Conservation (phyloP, 2,113 vertebrate genomes). For the Thalassarche chlororhynchos region DNA sequence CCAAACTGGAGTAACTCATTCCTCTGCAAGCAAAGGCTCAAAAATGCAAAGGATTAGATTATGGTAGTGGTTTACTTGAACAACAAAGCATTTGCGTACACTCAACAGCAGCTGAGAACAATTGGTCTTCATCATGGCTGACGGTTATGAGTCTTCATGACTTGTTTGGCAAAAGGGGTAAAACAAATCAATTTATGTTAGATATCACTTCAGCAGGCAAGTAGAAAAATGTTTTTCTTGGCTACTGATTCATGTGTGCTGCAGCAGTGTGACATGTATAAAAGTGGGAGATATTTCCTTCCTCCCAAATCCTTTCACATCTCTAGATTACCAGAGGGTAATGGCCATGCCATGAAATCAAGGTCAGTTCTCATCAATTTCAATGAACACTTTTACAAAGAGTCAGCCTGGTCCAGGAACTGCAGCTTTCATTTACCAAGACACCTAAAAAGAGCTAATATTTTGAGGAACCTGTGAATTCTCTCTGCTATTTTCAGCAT, state of each 20-base stretch:
- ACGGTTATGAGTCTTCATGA: neutral
- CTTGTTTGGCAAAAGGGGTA: neutral
- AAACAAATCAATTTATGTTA: neutral
- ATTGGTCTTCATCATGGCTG: neutral
- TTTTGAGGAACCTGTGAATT: conserved; percentile 33
- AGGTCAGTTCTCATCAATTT: conserved; percentile 47
- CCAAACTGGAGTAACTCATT: neutral
- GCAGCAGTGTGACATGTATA: neutral
- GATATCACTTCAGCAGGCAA: neutral
- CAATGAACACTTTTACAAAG: neutral
- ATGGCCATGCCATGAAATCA: conserved; percentile 12
- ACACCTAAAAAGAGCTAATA: conserved; percentile 4
- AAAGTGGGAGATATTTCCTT: neutral
- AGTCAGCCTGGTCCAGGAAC: neutral
- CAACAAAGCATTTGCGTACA: neutral
- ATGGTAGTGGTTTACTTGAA: neutral
- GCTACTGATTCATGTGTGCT: neutral
- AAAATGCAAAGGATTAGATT: neutral
- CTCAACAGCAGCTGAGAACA: neutral
- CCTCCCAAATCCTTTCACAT: conserved; percentile 10
- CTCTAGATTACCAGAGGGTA: conserved; percentile 34
- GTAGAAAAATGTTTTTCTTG: neutral
- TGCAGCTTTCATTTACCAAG: neutral
- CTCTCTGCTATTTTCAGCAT: neutral
- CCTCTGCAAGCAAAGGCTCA: neutral